Percentiles rank a stretch among this genome's conserved stretches.
phyloP scores from a whole-genome alignment of 2,797 vertebrate species.

The Trematomus bernacchii region DNA sequence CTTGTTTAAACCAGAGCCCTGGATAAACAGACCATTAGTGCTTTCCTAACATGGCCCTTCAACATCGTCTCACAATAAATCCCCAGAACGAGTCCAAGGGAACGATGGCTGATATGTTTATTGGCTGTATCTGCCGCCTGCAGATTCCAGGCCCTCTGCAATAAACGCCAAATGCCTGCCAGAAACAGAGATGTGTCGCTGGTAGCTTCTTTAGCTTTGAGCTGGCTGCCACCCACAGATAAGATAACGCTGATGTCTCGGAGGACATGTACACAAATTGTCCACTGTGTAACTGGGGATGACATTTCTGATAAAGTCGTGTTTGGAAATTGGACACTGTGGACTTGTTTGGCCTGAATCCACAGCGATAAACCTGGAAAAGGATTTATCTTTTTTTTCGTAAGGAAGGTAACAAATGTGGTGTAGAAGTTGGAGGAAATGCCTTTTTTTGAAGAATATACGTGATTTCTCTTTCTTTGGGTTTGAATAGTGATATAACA shows the following conservation, averaged over 20 bases:
- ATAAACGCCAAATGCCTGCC: conserved; percentile 71
- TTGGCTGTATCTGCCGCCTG: conserved; percentile 82
- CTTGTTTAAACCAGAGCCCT: conserved; percentile 68
- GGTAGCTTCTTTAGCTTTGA: conserved; percentile 40
- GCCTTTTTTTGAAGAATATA: conserved; percentile 42
- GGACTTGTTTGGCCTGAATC: conserved; percentile 55
- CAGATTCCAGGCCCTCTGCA: conserved; percentile 76
- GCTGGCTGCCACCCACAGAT: conserved; percentile 74
- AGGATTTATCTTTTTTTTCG: conserved; percentile 61
- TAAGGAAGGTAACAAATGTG: conserved; percentile 60
- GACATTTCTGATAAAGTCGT: conserved; percentile 60
- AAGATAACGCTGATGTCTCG: conserved; percentile 66
- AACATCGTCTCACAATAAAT: conserved; percentile 76
- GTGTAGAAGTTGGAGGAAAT: conserved; percentile 67
- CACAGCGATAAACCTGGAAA: conserved; percentile 53
- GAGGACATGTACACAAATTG: conserved; percentile 37
- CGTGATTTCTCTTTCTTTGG: conserved; percentile 70
- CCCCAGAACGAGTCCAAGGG: conserved; percentile 59
- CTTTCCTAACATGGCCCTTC: conserved; percentile 65
- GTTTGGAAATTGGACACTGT: conserved; percentile 54
- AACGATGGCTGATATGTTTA: conserved; percentile 82
- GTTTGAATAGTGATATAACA: conserved; percentile 71
- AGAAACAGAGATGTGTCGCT: conserved; percentile 55
- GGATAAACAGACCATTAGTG: conserved; percentile 77
- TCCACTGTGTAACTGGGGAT: conserved; percentile 26